Conservation (phyloP, 2,888 invertebrate genomes). For the Chrysolina haemoptera region DNA sequence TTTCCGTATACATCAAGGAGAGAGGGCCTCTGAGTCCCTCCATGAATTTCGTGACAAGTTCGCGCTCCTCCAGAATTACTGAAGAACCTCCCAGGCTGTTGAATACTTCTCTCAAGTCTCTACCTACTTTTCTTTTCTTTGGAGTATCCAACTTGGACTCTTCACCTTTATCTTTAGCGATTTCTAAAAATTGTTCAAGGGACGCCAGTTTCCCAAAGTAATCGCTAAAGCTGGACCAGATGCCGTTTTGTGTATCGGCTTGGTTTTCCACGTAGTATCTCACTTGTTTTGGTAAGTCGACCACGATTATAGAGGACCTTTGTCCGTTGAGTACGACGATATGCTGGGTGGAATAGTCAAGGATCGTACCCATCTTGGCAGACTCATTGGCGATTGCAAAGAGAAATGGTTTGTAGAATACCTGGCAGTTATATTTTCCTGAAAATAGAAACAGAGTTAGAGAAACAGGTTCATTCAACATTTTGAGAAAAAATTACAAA, state of each 20-base stretch:
- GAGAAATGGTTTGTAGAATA: no score
- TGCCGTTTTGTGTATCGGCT: background rate
- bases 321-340: conserved; percentile 17
- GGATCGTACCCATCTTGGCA: no score
- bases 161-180: conserved; percentile 28
- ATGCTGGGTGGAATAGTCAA: no score
- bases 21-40: conserved; percentile 21
- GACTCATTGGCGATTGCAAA: no score
- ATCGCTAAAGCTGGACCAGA: conserved; percentile 30
- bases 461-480: no score
- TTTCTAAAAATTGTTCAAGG: conserved; percentile 11
- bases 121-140: background rate
- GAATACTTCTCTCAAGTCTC: conserved; percentile 20
- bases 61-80: background rate
- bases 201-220: conserved; percentile 34
- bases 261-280: background rate
- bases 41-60: background rate
- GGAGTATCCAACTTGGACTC: conserved; percentile 3
- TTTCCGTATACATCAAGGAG: conserved; percentile 26
- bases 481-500: no score
- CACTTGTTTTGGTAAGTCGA: background rate
- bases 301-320: background rate
- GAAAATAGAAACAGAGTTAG: no score
- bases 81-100: conserved; percentile 3
- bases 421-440: no score